phyloP scores from a whole-genome alignment of 2,888 invertebrate species.

The Tiphia femorata region DNA sequence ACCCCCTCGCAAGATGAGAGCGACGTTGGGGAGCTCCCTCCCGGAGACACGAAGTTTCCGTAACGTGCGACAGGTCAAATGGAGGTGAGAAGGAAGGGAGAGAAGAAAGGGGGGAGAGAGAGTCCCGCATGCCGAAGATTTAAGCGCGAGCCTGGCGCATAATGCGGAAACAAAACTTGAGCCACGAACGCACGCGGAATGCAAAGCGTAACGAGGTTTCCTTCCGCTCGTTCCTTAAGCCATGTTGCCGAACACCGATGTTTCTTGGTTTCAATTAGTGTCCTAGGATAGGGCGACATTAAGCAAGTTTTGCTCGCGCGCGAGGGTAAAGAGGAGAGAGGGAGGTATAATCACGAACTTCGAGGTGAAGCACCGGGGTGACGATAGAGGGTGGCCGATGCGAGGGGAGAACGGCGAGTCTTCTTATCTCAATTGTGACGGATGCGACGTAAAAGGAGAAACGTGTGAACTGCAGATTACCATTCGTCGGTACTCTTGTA shows the following conservation, averaged over 20 bases:
- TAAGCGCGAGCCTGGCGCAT: conserved; percentile 7
- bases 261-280: conserved; percentile 25
- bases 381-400: not conserved
- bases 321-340: no score
- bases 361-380: not conserved
- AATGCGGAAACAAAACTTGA: conserved; percentile 19
- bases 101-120: not conserved
- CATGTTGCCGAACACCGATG: conserved; percentile 13
- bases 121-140: conserved; percentile 11
- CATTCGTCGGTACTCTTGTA: no score
- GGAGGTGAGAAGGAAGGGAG: not conserved
- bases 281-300: conserved; percentile 15
- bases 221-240: conserved; percentile 5
- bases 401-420: not conserved
- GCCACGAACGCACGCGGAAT: not conserved
- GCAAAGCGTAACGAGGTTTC: conserved; percentile 8
- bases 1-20: no score
- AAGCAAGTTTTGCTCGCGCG: conserved; percentile 20
- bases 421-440: no score
- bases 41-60: no score
- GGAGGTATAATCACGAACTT: not conserved
- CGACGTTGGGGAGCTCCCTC: no score
- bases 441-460: no score
- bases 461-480: no score
- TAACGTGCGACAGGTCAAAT: no score